Evolutionary conservation across 2,888 invertebrate genomes (phyloP).

Genomic region (Eremobia ochroleuca): DNA sequence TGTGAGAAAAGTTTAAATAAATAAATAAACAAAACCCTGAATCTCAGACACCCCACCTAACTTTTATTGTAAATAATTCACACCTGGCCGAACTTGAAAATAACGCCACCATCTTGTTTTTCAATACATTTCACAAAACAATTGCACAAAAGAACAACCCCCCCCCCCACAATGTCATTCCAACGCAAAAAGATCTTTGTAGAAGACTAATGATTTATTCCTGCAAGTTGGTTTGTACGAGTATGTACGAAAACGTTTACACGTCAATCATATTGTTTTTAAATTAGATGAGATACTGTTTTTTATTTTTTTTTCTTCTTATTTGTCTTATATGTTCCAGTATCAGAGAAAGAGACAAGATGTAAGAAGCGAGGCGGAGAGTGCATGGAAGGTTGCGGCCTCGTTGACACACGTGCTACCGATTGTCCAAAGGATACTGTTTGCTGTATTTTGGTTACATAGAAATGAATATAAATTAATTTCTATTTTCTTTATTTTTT

Average conservation of each 20-base stretch:
- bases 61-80: background rate
- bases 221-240: too few relatives aligned
- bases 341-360: slow-evolving; percentile 78
- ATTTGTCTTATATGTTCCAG: slow-evolving; percentile 67
- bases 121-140: background rate
- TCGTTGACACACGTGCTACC: slow-evolving; percentile 45
- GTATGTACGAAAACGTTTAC: too few relatives aligned
- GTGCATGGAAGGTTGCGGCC: slow-evolving; percentile 47
- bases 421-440: slow-evolving; percentile 68
- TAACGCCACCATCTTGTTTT: background rate
- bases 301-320: background rate
- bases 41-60: background rate
- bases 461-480: background rate
- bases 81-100: too few relatives aligned
- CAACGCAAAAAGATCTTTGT: background rate
- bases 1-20: too few relatives aligned
- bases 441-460: slow-evolving; percentile 73
- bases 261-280: too few relatives aligned
- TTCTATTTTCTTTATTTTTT: background rate
- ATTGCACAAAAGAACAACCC: background rate
- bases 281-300: too few relatives aligned
- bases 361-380: slow-evolving; percentile 75
- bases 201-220: too few relatives aligned
- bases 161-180: background rate
- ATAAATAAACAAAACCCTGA: too few relatives aligned